Conservation (phyloP, 2,888 invertebrate species). For the Ferrisia virgata region DNA sequence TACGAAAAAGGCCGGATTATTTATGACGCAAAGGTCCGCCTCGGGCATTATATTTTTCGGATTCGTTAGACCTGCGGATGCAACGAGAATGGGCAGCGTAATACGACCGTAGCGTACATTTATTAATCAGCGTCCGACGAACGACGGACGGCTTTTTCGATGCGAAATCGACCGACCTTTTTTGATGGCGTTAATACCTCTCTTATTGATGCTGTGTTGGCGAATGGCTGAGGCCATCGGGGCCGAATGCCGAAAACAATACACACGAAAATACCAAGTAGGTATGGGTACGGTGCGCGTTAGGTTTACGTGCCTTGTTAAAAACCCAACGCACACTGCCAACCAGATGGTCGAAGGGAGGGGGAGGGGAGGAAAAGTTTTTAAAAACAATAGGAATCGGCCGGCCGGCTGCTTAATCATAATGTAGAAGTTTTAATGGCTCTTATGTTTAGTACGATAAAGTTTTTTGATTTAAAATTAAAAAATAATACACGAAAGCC, state of each 20-base stretch:
- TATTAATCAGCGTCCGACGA: no score
- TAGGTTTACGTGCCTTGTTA: background rate
- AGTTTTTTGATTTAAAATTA: constrained; percentile 28
- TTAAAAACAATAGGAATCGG: background rate
- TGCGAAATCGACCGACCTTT: no score
- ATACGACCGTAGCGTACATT: no score
- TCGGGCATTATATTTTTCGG: constrained; percentile 77
- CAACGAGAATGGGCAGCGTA: no score
- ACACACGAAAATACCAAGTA: no score
- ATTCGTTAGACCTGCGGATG: constrained; percentile 66
- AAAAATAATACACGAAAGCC: constrained; percentile 21
- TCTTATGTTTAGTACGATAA: constrained; percentile 1
- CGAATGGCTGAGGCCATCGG: no score
- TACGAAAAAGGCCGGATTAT: constrained; percentile 81
- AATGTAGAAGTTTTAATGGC: constrained; percentile 15
- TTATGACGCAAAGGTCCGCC: constrained; percentile 73
- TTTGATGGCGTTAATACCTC: no score
- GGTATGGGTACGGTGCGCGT: no score
- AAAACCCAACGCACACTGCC: no score
- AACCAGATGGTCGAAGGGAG: no score
- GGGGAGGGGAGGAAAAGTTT: background rate
- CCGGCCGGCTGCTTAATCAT: background rate
- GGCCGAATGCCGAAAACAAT: background rate
- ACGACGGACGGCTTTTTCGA: no score
- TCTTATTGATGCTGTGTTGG: no score